Conservation (phyloP, 2,888 invertebrate genomes). For the Lapara coniferarum region DNA sequence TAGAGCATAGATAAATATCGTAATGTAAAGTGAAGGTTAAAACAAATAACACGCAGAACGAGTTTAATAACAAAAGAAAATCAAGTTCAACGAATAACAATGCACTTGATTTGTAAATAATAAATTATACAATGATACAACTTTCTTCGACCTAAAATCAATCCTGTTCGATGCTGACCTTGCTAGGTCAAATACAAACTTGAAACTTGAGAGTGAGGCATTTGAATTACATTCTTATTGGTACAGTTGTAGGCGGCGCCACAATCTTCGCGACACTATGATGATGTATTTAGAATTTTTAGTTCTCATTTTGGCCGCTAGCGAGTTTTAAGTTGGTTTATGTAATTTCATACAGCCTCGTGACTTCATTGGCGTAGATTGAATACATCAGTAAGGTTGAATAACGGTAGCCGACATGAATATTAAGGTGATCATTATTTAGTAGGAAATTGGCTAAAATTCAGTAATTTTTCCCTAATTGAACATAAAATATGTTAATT, state of each 20-base stretch:
- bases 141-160: slow-evolving; percentile 22
- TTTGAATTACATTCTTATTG: slow-evolving; percentile 8
- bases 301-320: not conserved
- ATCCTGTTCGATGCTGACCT: slow-evolving; percentile 41
- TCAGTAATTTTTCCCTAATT: too few relatives aligned
- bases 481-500: too few relatives aligned
- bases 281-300: not conserved
- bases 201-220: not conserved
- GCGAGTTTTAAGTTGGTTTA: not conserved
- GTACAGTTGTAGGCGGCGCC: not conserved
- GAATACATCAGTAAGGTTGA: not conserved
- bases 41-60: not conserved
- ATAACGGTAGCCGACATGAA: too few relatives aligned
- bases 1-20: slow-evolving; percentile 16
- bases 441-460: too few relatives aligned
- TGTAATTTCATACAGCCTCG: not conserved
- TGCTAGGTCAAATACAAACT: slow-evolving; percentile 47
- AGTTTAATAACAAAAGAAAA: slow-evolving; percentile 5
- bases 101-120: slow-evolving; percentile 6
- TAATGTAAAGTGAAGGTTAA: slow-evolving; percentile 6
- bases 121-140: slow-evolving; percentile 9
- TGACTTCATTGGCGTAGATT: not conserved
- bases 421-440: not conserved
- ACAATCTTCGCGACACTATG: not conserved
- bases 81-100: not conserved